These are phyloP conservation scores for Corynorhinus townsendii DNA, from an alignment of 2,113 vertebrate species.

Conservation along the genomic window DNA sequence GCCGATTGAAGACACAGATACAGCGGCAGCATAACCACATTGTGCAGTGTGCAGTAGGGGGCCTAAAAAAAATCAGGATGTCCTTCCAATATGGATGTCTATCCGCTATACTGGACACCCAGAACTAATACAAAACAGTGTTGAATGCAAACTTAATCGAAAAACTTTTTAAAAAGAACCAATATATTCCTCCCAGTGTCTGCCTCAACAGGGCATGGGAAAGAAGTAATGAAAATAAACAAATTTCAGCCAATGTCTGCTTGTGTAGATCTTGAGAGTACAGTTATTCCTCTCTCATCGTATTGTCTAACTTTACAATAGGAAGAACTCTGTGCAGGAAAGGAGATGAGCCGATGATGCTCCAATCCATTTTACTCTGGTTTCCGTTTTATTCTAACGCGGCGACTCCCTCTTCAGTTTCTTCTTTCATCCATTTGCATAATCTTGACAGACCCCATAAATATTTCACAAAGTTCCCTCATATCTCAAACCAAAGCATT, in stretches of 20 bases:
- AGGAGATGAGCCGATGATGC: background rate
- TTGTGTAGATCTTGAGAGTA: background rate
- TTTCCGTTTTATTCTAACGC: background rate
- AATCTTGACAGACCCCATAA: background rate
- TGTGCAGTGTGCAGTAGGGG: fast-evolving
- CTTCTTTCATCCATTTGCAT: background rate
- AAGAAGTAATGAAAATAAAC: background rate
- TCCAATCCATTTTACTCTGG: background rate
- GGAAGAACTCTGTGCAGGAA: background rate
- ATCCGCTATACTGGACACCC: background rate
- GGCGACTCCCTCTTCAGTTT: background rate
- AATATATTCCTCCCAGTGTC: background rate
- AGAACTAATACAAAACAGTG: background rate
- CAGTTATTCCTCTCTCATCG: background rate
- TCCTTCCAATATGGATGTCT: background rate
- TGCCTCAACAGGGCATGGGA: background rate
- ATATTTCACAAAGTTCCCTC: background rate
- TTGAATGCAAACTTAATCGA: background rate
- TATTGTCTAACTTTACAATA: background rate
- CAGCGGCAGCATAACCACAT: background rate
- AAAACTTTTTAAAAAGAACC: background rate
- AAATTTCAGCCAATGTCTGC: background rate
- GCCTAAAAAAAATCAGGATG: background rate
- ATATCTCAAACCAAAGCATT: background rate
- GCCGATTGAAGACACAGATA: background rate